Base-by-base conservation (phyloP, 2,113 vertebrate species). In the Trinectes maculatus region DNA sequence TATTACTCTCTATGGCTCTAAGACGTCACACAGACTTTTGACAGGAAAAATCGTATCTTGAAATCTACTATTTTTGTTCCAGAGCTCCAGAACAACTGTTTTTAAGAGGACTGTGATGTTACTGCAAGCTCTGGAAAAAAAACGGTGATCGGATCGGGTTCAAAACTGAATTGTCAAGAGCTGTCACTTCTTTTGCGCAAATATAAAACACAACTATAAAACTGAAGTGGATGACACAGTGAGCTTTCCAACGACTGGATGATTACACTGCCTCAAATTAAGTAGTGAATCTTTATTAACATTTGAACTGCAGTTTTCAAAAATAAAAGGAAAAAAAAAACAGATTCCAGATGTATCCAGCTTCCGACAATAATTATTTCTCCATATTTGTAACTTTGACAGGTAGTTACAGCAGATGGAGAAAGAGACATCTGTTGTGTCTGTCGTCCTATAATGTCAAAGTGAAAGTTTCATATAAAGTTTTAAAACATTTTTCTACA, bases 401-500 rank as follows among this genome's bases (percentile, higher is more conserved):
- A 59, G 29, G 15, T 36, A 3, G 15, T 58, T 8, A 46, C 54
- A 53, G 46, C 34, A 40, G 40, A 48, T 22, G 9, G 22, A 28
- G 7, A 49, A 51, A 34, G 5, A 36, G 46, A 58, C 5, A 62
- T 33, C n/a, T 67, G 5, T 21, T 72, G 54, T 43, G 44, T 69
- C 9, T 73, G 70, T 44, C 70, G 15, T 66, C 58, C 3, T 57
- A 47, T 77, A 43, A 64, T 61, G 22, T 13, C 60, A 63, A 80
- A 73, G 64, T 47, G 80, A 82, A 79, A 51, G 28, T 85, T 74
- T 75, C 48, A 36, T 79, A 86, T 83, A 89, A 90, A 90, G 79
- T 75, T 89, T 85, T 73, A 92, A 91, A 92, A 87, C 29, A 85
- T 53, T 68, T 13, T 72, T 66, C 21, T 87, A 91, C 90, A 92